These are phyloP conservation scores for Meandrina meandrites DNA, from an alignment of 92 coral and sea anemone genomes.

Conservation along the genomic window DNA sequence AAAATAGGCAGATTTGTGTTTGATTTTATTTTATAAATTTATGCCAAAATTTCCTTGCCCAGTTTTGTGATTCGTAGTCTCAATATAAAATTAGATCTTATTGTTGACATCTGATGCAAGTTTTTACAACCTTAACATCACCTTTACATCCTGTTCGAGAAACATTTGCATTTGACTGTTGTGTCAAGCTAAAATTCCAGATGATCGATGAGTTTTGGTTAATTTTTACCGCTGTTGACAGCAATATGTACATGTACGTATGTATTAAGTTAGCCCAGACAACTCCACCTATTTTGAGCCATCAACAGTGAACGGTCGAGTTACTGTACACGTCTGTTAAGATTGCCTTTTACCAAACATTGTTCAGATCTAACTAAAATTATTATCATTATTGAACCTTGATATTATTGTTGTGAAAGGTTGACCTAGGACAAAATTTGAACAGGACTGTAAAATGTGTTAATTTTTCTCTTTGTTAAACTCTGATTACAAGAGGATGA, in stretches of 20 bases:
- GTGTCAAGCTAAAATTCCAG: not conserved
- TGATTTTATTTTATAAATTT: not conserved
- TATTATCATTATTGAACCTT: not conserved
- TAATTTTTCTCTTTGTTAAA: not conserved
- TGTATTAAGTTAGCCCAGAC: not conserved
- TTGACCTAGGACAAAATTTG: not conserved
- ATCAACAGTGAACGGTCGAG: not conserved
- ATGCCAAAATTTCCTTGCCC: not conserved
- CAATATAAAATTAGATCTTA: not conserved
- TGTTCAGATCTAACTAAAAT: not conserved
- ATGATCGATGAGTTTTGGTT: not conserved
- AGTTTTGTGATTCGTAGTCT: not conserved
- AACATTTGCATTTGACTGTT: constrained; percentile 3
- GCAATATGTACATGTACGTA: not conserved
- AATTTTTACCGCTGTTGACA: not conserved
- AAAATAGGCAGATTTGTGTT: not conserved
- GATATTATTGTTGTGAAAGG: not conserved
- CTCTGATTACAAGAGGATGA: not conserved
- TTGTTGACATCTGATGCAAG: not conserved
- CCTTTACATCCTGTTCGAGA: not conserved
- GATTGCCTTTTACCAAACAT: not conserved
- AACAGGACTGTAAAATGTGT: not conserved
- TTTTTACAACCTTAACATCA: not conserved
- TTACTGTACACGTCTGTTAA: not conserved
- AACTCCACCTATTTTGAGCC: not conserved